These are phyloP conservation scores for Tiphia femorata DNA, from an alignment of 2,888 invertebrate genomes.

Conservation along the genomic window DNA sequence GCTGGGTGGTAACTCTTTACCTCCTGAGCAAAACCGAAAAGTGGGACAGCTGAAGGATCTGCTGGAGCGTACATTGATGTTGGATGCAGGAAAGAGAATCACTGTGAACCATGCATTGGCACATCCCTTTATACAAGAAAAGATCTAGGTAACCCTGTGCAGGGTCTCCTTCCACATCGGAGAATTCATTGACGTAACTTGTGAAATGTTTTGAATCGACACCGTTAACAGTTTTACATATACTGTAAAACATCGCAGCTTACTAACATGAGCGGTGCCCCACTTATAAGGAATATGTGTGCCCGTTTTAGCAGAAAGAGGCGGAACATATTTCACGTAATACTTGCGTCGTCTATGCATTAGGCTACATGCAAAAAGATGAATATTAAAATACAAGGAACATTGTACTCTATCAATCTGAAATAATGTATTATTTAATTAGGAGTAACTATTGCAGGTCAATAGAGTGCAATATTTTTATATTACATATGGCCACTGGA, in stretches of 20 bases:
- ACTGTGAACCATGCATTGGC: conserved; percentile 94
- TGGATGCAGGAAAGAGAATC: conserved; percentile 93
- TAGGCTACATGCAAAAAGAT: conserved; percentile 2
- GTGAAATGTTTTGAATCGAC: conserved; percentile 35
- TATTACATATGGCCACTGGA: conserved; percentile 31
- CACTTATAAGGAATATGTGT: conserved; percentile 31
- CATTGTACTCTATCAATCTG: conserved; percentile 34
- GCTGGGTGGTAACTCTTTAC: conserved; percentile 84
- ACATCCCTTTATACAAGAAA: conserved; percentile 97
- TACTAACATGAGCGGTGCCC: conserved; percentile 36
- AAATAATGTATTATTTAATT: conserved; percentile 30
- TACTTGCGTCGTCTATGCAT: conserved; percentile 11
- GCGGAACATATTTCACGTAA: conserved; percentile 35
- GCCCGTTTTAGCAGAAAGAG: conserved; percentile 48
- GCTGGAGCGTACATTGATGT: conserved; percentile 89
- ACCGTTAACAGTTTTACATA: conserved; percentile 36
- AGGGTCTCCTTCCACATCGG: conserved; percentile 51
- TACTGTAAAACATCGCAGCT: conserved; percentile 29
- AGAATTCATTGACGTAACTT: conserved; percentile 51
- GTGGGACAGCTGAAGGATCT: conserved; percentile 93
- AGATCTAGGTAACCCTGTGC: conserved; percentile 74
- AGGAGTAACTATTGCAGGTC: conserved; percentile 38
- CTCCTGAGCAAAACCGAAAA: conserved; percentile 90
- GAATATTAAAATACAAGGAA: conserved; percentile 18
- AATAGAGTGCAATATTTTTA: conserved; percentile 48